Base-by-base conservation (phyloP, 2,888 invertebrate genomes). In the Heliconius ismenius region DNA sequence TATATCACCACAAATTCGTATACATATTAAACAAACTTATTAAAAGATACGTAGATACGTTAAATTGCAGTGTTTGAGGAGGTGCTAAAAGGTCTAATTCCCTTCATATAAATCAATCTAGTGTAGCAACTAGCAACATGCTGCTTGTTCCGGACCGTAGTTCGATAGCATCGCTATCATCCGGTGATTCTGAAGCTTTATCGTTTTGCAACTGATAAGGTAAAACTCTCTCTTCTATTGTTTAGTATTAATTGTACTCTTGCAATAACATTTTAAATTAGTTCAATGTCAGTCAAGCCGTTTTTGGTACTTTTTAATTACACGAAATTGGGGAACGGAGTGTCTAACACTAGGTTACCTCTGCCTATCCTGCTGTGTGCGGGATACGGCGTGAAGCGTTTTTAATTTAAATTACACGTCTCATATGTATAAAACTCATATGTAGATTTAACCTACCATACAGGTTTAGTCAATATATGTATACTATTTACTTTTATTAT, bases 161-260 rank as follows among this genome's bases (percentile, higher is more conserved):
- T 32, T 65, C 43, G 92, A 92, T 91, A 72, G 73, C 91, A 92
- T 92, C 92, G 72, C 91, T 74, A 75, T 83, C 91, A 90, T 93
- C 93, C 93, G 93, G 93, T 85, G 91, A 93, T 93, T 93, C 93
- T 92, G 83, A 84, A 81, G 39, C 60, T 81, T 82, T 85, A 83
- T 92, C 91, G 87, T 85, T 79, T 76, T 76, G 89, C 90, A 92
- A 92, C 84, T 78, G 78, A 84, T 87, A 78, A 68, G 82, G 81
- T 81, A 87, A 86, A 85, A 86, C 92, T 93, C 32, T 32, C 32
- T 32, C 32, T 93, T 93, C 92, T 90, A 92, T 92, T 93, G 92
- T 93, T 91, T 90, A 85, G 86, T 86, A 83, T 92, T 91, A 91
- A 92, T 92, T 86, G 85, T 85, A 81, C 83, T 84, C 82, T 81